phyloP scores from a whole-genome alignment of 2,113 vertebrate genomes.

The Perccottus glenii region DNA sequence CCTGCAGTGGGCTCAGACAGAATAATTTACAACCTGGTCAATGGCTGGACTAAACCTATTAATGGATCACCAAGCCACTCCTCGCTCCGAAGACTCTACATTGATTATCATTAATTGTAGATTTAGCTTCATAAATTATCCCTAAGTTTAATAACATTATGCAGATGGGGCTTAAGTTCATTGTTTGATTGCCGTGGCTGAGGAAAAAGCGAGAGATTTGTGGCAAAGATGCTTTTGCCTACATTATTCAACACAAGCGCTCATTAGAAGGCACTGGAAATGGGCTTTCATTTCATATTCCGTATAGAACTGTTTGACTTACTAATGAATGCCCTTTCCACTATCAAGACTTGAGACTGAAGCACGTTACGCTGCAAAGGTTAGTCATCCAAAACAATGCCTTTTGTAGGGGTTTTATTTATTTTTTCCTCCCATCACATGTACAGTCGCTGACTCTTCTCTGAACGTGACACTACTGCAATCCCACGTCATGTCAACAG shows the following conservation, averaged over 20 bases:
- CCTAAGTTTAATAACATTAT: conserved; percentile 53
- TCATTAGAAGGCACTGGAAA: conserved; percentile 61
- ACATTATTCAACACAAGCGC: conserved; percentile 65
- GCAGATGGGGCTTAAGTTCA: conserved; percentile 37
- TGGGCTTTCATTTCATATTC: conserved; percentile 57
- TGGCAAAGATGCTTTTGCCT: conserved; percentile 32
- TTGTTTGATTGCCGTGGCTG: conserved; percentile 47
- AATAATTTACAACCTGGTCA: conserved; percentile 60
- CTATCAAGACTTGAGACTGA: conserved; percentile 36
- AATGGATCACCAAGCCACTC: conserved; percentile 32
- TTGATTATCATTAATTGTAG: conserved; percentile 62
- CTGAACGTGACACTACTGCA: conserved; percentile 12
- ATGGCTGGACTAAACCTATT: conserved; percentile 43
- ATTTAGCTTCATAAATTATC: conserved; percentile 61
- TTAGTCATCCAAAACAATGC: conserved; percentile 25
- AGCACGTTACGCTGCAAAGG: conserved; percentile 29
- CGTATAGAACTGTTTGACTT: conserved; percentile 40
- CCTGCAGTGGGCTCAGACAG: conserved; percentile 8
- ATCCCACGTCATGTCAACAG: conserved; percentile 1
- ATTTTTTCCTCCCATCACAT: conserved; percentile 24
- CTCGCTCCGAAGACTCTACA: conserved; percentile 18
- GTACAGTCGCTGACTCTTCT: conserved; percentile 4
- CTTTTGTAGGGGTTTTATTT: conserved; percentile 1
- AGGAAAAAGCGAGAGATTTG: conserved; percentile 23
- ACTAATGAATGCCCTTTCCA: conserved; percentile 44